phyloP scores from a whole-genome alignment of 2,888 invertebrate species.

The Lepidochitona cinerea region DNA sequence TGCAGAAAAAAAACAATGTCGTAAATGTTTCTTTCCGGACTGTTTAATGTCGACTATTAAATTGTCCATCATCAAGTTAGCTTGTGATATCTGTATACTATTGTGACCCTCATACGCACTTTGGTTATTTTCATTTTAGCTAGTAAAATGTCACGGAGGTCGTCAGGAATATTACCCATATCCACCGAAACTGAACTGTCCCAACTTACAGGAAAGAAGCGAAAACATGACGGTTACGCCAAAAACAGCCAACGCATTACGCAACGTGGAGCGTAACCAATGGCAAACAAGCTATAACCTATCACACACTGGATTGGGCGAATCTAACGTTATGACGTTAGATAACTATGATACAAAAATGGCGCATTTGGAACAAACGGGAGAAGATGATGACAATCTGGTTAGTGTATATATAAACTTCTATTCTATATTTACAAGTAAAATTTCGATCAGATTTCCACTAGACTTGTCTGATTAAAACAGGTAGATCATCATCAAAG shows the following conservation, averaged over 20 bases:
- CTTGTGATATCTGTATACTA: too few species aligned
- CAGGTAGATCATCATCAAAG: too few species aligned
- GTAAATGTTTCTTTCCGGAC: too few species aligned
- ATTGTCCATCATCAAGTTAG: too few species aligned
- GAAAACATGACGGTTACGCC: conserved; percentile 45
- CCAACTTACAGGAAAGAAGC: conserved; percentile 56
- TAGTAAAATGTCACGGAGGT: conserved; percentile 54
- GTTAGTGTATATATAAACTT: conserved; percentile 35
- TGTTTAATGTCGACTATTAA: too few species aligned
- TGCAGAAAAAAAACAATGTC: too few species aligned
- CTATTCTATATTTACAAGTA: too few species aligned
- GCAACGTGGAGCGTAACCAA: conserved; percentile 65
- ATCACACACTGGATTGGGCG: conserved; percentile 63
- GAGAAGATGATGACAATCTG: conserved; percentile 54
- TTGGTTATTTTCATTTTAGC: conserved; percentile 40
- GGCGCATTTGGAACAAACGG: conserved; percentile 35
- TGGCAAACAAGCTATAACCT: conserved; percentile 64
- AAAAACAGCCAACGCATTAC: conserved; percentile 54
- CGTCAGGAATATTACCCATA: conserved; percentile 61
- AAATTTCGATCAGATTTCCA: too few species aligned
- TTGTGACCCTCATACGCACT: too few species aligned
- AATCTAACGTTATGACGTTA: conserved; percentile 56
- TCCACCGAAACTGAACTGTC: conserved; percentile 57
- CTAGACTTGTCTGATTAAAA: too few species aligned
- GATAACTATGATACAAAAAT: conserved; percentile 63